Evolutionary conservation across 2,113 vertebrate species (phyloP), one percentile per base, ranked within the genome.

Genomic region (Corydoras maculifer): DNA sequence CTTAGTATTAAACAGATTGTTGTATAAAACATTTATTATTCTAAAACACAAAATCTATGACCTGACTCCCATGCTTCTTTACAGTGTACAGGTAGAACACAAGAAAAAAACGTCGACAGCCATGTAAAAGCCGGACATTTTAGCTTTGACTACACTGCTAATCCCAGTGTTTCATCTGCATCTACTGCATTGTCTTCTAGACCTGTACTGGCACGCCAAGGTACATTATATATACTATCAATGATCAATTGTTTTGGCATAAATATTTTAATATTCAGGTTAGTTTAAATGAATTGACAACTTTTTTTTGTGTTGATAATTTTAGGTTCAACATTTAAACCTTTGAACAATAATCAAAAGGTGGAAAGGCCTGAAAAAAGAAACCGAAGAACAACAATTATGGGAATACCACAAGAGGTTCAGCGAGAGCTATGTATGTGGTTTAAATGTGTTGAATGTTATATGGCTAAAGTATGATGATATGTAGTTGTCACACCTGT

Each of bases 391-490:
- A 97, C 95, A 0, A 99, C 94, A 0, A 96, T 98, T 77, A 91
- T 97, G 91, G 97, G 96, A 7, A 91, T 99, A 65, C 96, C 96
- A 1, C 94, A 94, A 69, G 96, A 98, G 0, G 90, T 98, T 80
- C 96, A 98, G 75, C 93, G 91, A 77, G 97, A 99, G 74, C 91
- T 99, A 0, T 94, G 96, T 98, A 88, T 78, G 91, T 58, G 0
- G 13, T 65, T 31, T 14, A 32, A 55, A 57, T 32, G 61, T 11
- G 35, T 43, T 43, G 35, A 4, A 43, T 43, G 35, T 43, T 43
- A 43, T 43, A 43, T 43, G 35, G 35, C 35, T 43, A 43, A 43
- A 43, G 35, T 43, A 43, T 43, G 35, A 43, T 43, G 35, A 8
- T 43, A 43, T 43, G 1, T 43, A 43, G 35, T 43, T 43, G 2